phyloP scores from a whole-genome alignment of 2,113 vertebrate genomes.

The Morone chrysops region DNA sequence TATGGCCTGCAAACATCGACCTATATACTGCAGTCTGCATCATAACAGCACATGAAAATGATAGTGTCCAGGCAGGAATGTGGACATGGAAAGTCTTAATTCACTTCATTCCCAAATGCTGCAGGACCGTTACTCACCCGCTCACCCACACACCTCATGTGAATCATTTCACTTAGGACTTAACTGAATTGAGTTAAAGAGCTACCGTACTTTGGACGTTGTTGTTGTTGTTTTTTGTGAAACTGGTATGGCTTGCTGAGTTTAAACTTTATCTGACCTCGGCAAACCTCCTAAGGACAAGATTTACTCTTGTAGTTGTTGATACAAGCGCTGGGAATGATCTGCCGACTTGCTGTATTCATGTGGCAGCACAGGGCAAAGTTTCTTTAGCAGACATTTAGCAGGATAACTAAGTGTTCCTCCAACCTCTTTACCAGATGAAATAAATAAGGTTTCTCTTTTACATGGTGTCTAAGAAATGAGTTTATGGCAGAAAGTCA shows the following conservation, averaged over 20 bases:
- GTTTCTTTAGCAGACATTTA: constrained; percentile 7
- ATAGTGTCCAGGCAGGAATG: not conserved
- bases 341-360: not conserved
- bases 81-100: not conserved
- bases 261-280: constrained; percentile 60
- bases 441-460: not conserved
- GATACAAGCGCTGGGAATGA: constrained; percentile 57
- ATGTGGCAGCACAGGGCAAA: constrained; percentile 27
- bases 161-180: not conserved
- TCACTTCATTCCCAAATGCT: not conserved
- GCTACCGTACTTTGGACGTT: constrained; percentile 10
- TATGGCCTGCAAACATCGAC: not conserved
- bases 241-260: constrained; percentile 19
- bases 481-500: not conserved
- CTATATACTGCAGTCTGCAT: not conserved
- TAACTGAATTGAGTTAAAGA: constrained; percentile 1
- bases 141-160: constrained; percentile 1
- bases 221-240: constrained; percentile 12
- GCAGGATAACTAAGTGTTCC: constrained; percentile 9
- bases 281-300: constrained; percentile 45
- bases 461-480: not conserved
- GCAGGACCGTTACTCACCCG: not conserved
- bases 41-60: not conserved
- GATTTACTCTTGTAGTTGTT: constrained; percentile 58
- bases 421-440: not conserved